Evolutionary conservation across 1,140 invertebrate species (phyloP).

Genomic region (Drosophila orosa): DNA sequence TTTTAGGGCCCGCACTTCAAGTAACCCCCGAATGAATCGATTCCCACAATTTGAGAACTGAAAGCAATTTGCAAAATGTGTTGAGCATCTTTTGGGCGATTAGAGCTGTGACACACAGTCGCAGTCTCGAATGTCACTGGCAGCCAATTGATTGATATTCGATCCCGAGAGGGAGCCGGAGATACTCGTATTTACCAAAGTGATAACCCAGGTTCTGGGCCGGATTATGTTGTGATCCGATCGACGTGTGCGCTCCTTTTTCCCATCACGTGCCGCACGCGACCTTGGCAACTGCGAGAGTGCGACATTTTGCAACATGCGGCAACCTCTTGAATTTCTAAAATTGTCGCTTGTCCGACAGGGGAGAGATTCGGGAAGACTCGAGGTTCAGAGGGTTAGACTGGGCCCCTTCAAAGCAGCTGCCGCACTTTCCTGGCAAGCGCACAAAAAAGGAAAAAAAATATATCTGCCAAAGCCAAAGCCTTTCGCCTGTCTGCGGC

Average conservation of each 20-base stretch:
- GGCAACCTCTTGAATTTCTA: constrained; percentile 75
- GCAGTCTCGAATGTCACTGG: constrained; percentile 35
- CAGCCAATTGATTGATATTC: constrained; percentile 79
- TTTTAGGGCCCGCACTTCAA: constrained; percentile 38
- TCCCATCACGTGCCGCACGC: constrained; percentile 79
- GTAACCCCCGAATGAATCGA: constrained; percentile 18
- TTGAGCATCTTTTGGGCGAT: constrained; percentile 66
- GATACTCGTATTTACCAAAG: constrained; percentile 69
- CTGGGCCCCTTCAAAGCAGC: constrained; percentile 61
- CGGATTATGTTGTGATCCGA: constrained; percentile 81
- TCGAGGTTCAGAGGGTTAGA: constrained; percentile 10
- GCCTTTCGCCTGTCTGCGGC: constrained; percentile 57
- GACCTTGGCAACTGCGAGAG: constrained; percentile 51
- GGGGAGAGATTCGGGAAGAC: constrained; percentile 12
- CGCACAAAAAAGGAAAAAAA: background rate
- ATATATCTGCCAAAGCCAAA: constrained; percentile 33
- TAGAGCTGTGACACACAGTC: constrained; percentile 19
- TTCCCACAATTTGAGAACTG: constrained; percentile 50
- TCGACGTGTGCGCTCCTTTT: constrained; percentile 68
- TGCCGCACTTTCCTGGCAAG: constrained; percentile 56
- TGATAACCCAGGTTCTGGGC: constrained; percentile 64
- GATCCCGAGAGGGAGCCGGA: constrained; percentile 29
- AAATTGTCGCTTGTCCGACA: constrained; percentile 49
- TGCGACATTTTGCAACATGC: constrained; percentile 77
- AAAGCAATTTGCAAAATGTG: constrained; percentile 69